Conservation (phyloP, 2,888 invertebrate species). For the Drosophila setosimentum region DNA sequence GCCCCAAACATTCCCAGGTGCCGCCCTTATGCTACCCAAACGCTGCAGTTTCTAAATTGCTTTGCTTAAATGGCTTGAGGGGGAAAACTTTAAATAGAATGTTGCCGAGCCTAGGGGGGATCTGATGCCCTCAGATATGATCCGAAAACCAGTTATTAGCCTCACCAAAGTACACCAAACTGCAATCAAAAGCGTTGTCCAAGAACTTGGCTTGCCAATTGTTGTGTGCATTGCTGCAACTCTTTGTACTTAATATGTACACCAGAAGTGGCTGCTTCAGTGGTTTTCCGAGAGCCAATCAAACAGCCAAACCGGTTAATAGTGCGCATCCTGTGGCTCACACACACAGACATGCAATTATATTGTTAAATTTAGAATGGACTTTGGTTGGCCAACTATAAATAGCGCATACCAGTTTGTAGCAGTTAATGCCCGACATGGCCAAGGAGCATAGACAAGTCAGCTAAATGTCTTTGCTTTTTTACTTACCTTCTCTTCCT, state of each 20-base stretch:
- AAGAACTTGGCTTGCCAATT: conserved; percentile 50
- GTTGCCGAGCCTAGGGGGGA: conserved; percentile 15
- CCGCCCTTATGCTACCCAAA: conserved; percentile 17
- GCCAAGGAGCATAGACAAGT: conserved; percentile 30
- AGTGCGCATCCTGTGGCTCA: conserved; percentile 64
- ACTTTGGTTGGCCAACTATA: conserved; percentile 70
- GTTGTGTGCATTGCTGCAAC: conserved; percentile 32
- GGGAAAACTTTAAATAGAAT: conserved; percentile 34
- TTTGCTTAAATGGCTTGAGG: conserved; percentile 10
- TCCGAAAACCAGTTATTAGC: conserved; percentile 58
- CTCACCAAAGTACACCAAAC: conserved; percentile 18
- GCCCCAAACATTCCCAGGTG: conserved; percentile 7
- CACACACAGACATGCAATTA: conserved; percentile 41
- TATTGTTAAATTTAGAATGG: conserved; percentile 77
- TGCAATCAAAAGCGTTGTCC: conserved; percentile 55
- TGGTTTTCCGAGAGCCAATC: conserved; percentile 65
- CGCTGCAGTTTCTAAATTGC: conserved; percentile 23
- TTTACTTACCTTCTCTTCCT: not conserved
- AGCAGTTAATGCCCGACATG: conserved; percentile 18
- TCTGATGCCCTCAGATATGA: conserved; percentile 44
- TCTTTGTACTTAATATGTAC: conserved; percentile 62
- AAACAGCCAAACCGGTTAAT: conserved; percentile 72
- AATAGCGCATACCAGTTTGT: conserved; percentile 68
- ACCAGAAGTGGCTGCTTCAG: conserved; percentile 62
- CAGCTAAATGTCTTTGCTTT: conserved; percentile 19